Evolutionary conservation across 2,113 vertebrate species (phyloP).

Genomic region (Oncorhynchus masou): DNA sequence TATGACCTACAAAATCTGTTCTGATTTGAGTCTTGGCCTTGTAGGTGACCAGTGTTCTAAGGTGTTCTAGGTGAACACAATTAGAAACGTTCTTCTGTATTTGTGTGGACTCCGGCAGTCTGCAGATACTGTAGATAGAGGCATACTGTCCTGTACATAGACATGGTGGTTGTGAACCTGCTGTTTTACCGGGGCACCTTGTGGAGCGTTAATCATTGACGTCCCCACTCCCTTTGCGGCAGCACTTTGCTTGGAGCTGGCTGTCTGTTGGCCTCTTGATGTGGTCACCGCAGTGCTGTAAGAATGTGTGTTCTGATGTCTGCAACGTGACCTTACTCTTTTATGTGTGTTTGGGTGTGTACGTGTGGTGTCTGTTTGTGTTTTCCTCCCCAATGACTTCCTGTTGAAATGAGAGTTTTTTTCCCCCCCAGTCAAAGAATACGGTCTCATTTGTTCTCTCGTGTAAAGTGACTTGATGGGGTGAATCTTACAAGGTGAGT

Average conservation of each 20-base stretch:
- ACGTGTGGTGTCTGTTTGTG: slow-evolving; percentile 7
- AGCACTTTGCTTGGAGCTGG: slow-evolving; percentile 60
- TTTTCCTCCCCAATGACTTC: slow-evolving; percentile 1
- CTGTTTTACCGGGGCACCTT: background rate
- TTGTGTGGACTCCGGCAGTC: too few species aligned
- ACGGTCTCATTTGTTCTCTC: too few species aligned
- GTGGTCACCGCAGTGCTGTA: slow-evolving; percentile 53
- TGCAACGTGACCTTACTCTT: slow-evolving; percentile 20
- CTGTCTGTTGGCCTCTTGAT: slow-evolving; percentile 69
- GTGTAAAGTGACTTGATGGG: too few species aligned
- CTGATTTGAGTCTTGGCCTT: too few species aligned
- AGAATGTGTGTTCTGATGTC: slow-evolving; percentile 39
- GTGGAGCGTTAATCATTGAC: slow-evolving; percentile 51
- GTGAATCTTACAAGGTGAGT: background rate
- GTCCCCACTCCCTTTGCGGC: slow-evolving; percentile 61
- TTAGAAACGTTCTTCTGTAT: too few species aligned
- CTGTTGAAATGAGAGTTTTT: slow-evolving; percentile 4
- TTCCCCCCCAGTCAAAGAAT: background rate
- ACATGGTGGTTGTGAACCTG: slow-evolving; percentile 7
- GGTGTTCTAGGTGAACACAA: too few species aligned
- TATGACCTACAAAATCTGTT: too few species aligned
- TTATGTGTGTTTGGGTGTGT: slow-evolving; percentile 9
- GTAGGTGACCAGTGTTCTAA: background rate
- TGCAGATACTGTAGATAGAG: too few species aligned
- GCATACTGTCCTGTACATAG: slow-evolving; percentile 7